Base-by-base conservation (phyloP, 2,888 invertebrate species). In the Hetaerina titia region DNA sequence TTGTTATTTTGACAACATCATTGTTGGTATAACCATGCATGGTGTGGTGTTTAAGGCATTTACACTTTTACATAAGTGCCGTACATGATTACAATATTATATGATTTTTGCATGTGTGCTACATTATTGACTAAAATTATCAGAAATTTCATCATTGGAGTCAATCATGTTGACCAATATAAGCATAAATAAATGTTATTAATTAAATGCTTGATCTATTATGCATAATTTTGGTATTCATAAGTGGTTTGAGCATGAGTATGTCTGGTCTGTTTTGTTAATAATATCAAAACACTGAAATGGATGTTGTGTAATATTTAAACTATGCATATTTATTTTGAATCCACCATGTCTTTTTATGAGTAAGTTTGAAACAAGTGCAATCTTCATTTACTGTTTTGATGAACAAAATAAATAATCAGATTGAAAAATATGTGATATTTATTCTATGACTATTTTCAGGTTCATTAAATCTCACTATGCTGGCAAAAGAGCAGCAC, bases 381-480 rank as follows among this genome's bases (percentile, higher is more conserved):
- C 45, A 7, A 87, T 6, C 45, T 31, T 11, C 15, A 25, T 81
- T 4, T 87, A 25, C 15, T 87, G 13, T 13, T 11, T 87, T 31
- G 6, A 87, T 11, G 17, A n/a, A 2, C 45, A 15, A 87, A 19
- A 81, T 31, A 69, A 69, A 4, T 2, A 69, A 69, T 69, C 69
- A 19, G 69, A 69, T 69, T 69, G 4, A 69, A 2, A 4, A 69
- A 69, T 69, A 19, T 69, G 19, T 22, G 22, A 19, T n/a, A 22
- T 15, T 13, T 17, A n/a, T 92, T 45, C 17, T 15, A 9, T 22
- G 22, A 57, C 45, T 45, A 9, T n/a, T 60, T 92, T 98, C 4
- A 97, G 98, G 94, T 98, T 98, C 96, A 98, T 98, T 95, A 98
- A 98, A 96, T 98, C 98, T 0, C 98, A 98, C 96, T 98, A 98